These are phyloP conservation scores for Hippolais icterina DNA, from an alignment of 2,113 vertebrate genomes.

Conservation along the genomic window DNA sequence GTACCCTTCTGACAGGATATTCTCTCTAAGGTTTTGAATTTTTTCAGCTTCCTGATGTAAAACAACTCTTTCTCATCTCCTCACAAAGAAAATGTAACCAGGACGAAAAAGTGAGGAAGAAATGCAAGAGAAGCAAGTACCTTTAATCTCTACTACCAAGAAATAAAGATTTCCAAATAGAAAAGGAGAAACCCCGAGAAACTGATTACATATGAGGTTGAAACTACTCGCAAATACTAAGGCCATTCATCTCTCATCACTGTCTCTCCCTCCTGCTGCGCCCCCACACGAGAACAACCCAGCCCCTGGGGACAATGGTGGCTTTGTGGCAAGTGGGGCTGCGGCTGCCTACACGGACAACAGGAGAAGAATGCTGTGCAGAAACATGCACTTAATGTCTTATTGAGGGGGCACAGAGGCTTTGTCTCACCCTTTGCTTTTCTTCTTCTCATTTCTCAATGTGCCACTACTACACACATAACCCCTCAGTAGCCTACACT, in stretches of 20 bases:
- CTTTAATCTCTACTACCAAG: not conserved
- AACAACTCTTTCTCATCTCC: not conserved
- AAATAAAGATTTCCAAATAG: not conserved
- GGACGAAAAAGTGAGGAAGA: not conserved
- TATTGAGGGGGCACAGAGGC: not conserved
- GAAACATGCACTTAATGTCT: not conserved
- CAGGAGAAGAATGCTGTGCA: constrained; percentile 16
- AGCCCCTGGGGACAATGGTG: constrained; percentile 33
- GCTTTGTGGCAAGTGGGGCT: constrained; percentile 16
- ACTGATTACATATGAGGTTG: not conserved
- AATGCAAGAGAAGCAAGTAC: not conserved
- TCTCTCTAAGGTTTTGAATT: not conserved
- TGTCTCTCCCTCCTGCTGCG: not conserved
- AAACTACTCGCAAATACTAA: not conserved
- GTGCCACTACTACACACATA: not conserved
- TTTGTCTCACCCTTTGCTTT: constrained; percentile 15
- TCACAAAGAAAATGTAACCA: not conserved
- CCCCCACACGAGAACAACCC: not conserved
- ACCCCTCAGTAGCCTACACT: not conserved
- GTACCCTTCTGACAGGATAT: not conserved
- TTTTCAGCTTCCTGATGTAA: not conserved
- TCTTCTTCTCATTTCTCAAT: constrained; percentile 5
- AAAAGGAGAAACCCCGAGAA: not conserved
- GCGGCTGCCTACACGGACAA: constrained; percentile 6
- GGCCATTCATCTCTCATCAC: constrained; percentile 22